These are phyloP conservation scores for Sebastes variabilis DNA, from an alignment of 2,797 vertebrate genomes.

Conservation along the genomic window DNA sequence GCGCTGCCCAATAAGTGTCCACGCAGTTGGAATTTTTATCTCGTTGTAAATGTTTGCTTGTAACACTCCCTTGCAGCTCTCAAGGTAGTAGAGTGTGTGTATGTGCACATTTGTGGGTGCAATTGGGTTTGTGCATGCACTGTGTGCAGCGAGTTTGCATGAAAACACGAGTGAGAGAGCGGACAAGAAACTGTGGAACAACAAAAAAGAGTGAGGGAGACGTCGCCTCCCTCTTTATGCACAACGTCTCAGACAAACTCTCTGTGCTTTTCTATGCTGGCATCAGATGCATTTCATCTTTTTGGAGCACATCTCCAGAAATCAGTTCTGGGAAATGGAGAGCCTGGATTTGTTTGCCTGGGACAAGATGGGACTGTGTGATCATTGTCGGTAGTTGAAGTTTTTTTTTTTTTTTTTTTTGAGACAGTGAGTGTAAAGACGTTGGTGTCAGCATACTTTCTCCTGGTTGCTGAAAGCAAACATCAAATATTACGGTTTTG, in stretches of 20 bases:
- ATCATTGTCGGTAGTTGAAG: slow-evolving; percentile 65
- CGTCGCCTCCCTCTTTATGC: slow-evolving; percentile 44
- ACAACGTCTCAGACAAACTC: slow-evolving; percentile 61
- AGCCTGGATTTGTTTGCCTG: slow-evolving; percentile 73
- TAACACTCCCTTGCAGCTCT: slow-evolving; percentile 55
- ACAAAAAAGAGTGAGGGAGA: slow-evolving; percentile 48
- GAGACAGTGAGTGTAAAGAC: slow-evolving; percentile 61
- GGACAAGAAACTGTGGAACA: slow-evolving; percentile 39
- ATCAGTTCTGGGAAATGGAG: slow-evolving; percentile 69
- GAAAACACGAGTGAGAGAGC: slow-evolving; percentile 21
- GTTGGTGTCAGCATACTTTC: slow-evolving; percentile 65
- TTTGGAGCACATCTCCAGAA: slow-evolving; percentile 69
- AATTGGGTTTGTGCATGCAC: slow-evolving; percentile 36
- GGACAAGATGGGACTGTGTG: slow-evolving; percentile 74
- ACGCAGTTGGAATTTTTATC: slow-evolving; percentile 55
- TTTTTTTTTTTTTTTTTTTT: slow-evolving; percentile 35
- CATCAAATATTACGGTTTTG: slow-evolving; percentile 57
- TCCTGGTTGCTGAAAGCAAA: slow-evolving; percentile 65
- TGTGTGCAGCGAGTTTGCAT: slow-evolving; percentile 39
- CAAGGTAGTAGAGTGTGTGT: slow-evolving; percentile 32
- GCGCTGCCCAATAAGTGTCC: slow-evolving; percentile 60
- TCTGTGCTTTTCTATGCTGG: slow-evolving; percentile 52
- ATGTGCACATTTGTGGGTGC: slow-evolving; percentile 16
- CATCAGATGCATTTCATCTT: slow-evolving; percentile 73
- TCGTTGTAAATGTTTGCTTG: slow-evolving; percentile 62